Base-by-base conservation (phyloP, 1,140 invertebrate species). In the Lepidotrigona ventralis region DNA sequence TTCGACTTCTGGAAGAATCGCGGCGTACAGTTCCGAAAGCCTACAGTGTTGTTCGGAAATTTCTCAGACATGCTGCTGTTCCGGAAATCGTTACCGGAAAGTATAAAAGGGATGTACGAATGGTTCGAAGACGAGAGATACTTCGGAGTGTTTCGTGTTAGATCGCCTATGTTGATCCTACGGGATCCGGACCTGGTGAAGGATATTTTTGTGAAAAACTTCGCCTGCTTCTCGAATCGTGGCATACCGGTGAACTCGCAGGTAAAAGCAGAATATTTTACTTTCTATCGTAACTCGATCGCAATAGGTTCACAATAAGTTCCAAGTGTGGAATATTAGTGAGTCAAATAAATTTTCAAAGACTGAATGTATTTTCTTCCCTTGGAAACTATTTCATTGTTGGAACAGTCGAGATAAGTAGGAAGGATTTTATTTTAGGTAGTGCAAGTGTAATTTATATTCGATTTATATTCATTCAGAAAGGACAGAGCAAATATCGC, bases 141-240 rank as follows among this genome's bases (percentile, higher is more conserved):
- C 71, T 94, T 94, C 23, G 95, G 95, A 0, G 92, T 90, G n/a
- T 95, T 92, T 26, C 91, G 94, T 2, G 91, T 95, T 17, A 88
- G 92, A 33, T 93, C 92, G 26, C 95, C 95, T 0, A 87, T 92
- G 8, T 73, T 95, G 4, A 91, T 95, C 26, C 29, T 95, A 0
- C 90, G 92, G 11, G 95, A 96, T 86, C 93, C 94, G 0, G 93
- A 95, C 15, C 84, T 96, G 0, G 92, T 96, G 23, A 94, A 93
- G 77, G 85, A 83, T 26, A 87, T 96, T 11, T 92, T 93, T 68
- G 90, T 95, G 1, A 95, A 95, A 86, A 95, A 95, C 84, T 96
- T 96, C 71, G 77, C 90, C 0, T 90, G 90, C 82, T 96, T 96
- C 81, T 82, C 87, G 14, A 94, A 95, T 82, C 90, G 95, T 54